Conservation (phyloP, 1,140 invertebrate genomes). For the Leptonema lineaticorne region DNA sequence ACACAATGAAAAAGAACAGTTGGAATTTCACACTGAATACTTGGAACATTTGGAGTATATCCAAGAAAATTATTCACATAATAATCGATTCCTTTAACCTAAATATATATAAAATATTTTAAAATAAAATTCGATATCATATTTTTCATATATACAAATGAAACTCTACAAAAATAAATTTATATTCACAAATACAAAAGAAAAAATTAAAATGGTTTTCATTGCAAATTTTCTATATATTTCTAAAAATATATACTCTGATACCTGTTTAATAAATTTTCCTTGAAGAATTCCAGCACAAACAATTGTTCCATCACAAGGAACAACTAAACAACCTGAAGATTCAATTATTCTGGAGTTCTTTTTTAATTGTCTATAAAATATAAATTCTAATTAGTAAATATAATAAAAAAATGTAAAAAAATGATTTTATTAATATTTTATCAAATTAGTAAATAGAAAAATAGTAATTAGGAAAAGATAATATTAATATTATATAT, state of each 20-base stretch:
- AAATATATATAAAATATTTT: not conserved
- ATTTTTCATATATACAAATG: not conserved
- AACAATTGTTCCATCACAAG: slow-evolving; percentile 80
- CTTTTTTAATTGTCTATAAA: slow-evolving; percentile 60
- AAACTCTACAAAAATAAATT: not conserved
- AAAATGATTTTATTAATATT: not conserved
- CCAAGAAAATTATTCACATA: slow-evolving; percentile 74
- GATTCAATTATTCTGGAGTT: slow-evolving; percentile 67
- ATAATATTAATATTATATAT: not conserved
- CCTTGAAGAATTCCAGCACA: slow-evolving; percentile 74
- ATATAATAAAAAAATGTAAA: not conserved
- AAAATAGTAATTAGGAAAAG: not conserved
- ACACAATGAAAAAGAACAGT: slow-evolving; percentile 78
- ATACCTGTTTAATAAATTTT: slow-evolving; percentile 73
- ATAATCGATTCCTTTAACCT: slow-evolving; percentile 79
- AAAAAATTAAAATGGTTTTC: not conserved
- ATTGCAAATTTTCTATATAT: not conserved
- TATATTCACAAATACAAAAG: not conserved
- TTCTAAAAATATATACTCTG: slow-evolving; percentile 3
- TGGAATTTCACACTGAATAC: slow-evolving; percentile 47
- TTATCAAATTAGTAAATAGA: not conserved
- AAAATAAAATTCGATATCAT: not conserved
- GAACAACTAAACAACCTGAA: slow-evolving; percentile 71
- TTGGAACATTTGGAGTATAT: slow-evolving; percentile 52
- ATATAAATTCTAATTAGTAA: not conserved